Base-by-base conservation (phyloP, 2,113 vertebrate genomes). In the Mesoclemmys tuberculata region DNA sequence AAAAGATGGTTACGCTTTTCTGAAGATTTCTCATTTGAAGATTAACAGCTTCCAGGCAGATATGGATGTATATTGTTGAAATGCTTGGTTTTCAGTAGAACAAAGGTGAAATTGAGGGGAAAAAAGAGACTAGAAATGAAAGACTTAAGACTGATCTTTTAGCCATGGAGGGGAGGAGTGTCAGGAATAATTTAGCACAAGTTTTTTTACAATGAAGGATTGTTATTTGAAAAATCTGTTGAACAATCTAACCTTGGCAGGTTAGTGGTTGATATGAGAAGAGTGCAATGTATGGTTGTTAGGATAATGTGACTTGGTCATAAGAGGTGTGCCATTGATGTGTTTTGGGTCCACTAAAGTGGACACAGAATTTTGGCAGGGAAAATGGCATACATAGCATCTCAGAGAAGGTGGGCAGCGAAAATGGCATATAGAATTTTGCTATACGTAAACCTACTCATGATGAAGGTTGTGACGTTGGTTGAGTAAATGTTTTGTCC, bases 301-400 rank as follows among this genome's bases (percentile, higher is more conserved):
- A 75, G 41, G 74, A 13, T 1, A 2, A 2, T 0, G 93, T 44
- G 75, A n/a, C 84, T 93, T 91, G 90, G 83, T 93, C 91, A 31
- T 48, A 3, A 88, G 27, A 90, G 64, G 82, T 96, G 91, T 93
- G 21, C n/a, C 85, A 5, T 88, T 77, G 54, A 82, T 1, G 8
- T 77, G 38, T 95, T 90, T 85, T 79, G 86, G 82, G 93, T 94
- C 93, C 94, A 96, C 88, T 75, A 14, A 74, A 74, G n/a, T 21
- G 84, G 91, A 86, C 93, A 94, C 90, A 27, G 24, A 75, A 75
- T 75, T 44, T 44, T 75, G 41, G 22, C 22, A 75, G 38, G 24
- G 90, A 6, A 3, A 77, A 56, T 84, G 48, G 82, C 58, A 21
- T n/a, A 8, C 16, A 35, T 8, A 68, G 64, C 35, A 68, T n/a